Conservation (phyloP, 2,888 invertebrate genomes). For the Pollenia labialis region DNA sequence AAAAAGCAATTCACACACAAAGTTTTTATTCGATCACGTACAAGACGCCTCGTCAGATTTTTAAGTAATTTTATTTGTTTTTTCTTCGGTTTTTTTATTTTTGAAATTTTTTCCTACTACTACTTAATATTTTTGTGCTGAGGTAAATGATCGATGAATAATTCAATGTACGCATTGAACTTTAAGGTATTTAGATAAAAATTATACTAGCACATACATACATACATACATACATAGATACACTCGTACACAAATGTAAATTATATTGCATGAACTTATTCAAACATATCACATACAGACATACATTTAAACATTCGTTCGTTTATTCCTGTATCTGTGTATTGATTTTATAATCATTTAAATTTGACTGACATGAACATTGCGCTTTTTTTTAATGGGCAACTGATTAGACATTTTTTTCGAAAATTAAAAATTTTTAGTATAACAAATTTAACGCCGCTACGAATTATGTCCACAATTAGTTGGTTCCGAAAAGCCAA, state of each 20-base stretch:
- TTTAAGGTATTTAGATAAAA: slow-evolving; percentile 65
- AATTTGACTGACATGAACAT: too few species aligned
- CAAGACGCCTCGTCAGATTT: slow-evolving; percentile 71
- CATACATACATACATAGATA: neutral
- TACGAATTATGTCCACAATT: too few species aligned
- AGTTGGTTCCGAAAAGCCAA: too few species aligned
- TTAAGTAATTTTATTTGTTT: slow-evolving; percentile 70
- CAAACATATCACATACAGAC: neutral
- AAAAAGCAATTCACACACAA: slow-evolving; percentile 23
- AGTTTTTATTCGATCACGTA: slow-evolving; percentile 73
- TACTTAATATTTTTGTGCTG: slow-evolving; percentile 66
- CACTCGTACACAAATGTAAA: neutral
- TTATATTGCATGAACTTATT: neutral
- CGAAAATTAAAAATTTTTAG: too few species aligned
- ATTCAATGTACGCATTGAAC: slow-evolving; percentile 74
- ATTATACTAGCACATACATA: slow-evolving; percentile 14
- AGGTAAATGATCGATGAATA: slow-evolving; percentile 76
- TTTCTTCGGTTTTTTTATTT: slow-evolving; percentile 2
- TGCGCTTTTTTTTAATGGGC: too few species aligned
- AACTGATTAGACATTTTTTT: too few species aligned
- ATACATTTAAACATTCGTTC: neutral
- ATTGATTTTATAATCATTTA: neutral
- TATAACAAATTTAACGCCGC: too few species aligned
- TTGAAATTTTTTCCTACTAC: slow-evolving; percentile 48
- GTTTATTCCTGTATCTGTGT: neutral